These are phyloP conservation scores for Vollenhovia emeryi DNA, from an alignment of 1,140 invertebrate genomes.

Conservation along the genomic window DNA sequence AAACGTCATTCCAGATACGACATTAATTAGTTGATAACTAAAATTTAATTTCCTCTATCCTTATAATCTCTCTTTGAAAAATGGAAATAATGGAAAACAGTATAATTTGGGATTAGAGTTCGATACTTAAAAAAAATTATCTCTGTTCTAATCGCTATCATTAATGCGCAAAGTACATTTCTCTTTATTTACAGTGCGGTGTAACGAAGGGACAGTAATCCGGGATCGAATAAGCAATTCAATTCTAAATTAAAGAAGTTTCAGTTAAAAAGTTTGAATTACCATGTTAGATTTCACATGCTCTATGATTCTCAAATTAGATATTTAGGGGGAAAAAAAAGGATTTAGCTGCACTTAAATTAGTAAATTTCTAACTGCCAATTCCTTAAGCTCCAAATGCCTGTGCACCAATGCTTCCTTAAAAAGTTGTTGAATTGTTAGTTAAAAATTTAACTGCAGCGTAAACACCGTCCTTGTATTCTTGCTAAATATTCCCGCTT, in stretches of 20 bases:
- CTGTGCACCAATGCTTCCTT: background rate
- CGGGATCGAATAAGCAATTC: background rate
- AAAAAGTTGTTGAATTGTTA: conserved; percentile 3
- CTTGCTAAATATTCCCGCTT: background rate
- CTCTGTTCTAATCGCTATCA: background rate
- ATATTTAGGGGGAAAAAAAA: background rate
- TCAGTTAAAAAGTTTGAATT: conserved; percentile 11
- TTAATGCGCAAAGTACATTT: conserved; percentile 24
- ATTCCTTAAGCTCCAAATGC: background rate
- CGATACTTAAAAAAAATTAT: background rate
- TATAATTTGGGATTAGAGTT: background rate
- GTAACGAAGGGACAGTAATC: background rate
- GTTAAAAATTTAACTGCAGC: conserved; percentile 6
- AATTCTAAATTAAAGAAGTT: background rate
- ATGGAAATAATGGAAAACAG: background rate
- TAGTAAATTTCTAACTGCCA: background rate
- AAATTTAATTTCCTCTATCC: background rate
- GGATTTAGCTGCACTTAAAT: background rate
- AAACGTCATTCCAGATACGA: background rate
- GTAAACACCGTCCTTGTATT: conserved; percentile 1
- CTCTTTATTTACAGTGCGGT: background rate
- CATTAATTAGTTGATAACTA: conserved; percentile 11
- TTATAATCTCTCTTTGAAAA: background rate
- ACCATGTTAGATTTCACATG: background rate
- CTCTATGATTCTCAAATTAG: background rate